Base-by-base conservation (phyloP, 2,113 vertebrate species). In the Peromyscus californicus region DNA sequence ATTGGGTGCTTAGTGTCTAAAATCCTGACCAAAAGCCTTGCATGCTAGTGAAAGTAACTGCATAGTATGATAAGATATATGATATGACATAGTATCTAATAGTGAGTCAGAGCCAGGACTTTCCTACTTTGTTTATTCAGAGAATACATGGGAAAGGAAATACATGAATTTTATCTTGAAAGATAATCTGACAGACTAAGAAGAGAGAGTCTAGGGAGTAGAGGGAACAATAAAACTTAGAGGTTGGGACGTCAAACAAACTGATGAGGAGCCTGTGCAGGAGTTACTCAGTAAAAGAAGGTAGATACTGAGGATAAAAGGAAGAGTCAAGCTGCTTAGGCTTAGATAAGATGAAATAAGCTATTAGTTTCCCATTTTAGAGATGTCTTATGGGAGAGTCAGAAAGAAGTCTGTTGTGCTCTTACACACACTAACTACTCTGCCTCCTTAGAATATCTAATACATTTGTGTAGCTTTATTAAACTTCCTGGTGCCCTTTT, bases 321-420 rank as follows among this genome's bases (percentile, higher is more conserved):
- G 88, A 96, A 93, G 16, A 92, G 36, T 84, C 36, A 93, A 89
- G 33, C 45, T 91, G 15, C 96, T 93, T 76, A 92, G 36, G 65
- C 15, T 51, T 31, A 80, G 65, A 10, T n/a, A 51, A 78, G 9
- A 90, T 42, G 48, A 95, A 90, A 74, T 51, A 85, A 82, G 86
- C 90, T 89, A 24, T 80, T 92, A 75, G 26, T 19, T 13, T 19
- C 42, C 12, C 74, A 94, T 91, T 91, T 97, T 70, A 93, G 12
- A 82, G 16, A 80, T 75, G 19, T n/a, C n/a, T 86, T 19, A 6
- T 42, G 9, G 13, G 17, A 76, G 3, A 67, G 17, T 76, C 57
- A 78, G 45, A 61, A 97, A 87, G 26, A 51, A 82, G 33, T 29
- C 17, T 92, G 67, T 63, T 63, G 31, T 91, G 19, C 59, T 13